phyloP scores from a whole-genome alignment of 2,797 vertebrate species.

The Limosa lapponica region DNA sequence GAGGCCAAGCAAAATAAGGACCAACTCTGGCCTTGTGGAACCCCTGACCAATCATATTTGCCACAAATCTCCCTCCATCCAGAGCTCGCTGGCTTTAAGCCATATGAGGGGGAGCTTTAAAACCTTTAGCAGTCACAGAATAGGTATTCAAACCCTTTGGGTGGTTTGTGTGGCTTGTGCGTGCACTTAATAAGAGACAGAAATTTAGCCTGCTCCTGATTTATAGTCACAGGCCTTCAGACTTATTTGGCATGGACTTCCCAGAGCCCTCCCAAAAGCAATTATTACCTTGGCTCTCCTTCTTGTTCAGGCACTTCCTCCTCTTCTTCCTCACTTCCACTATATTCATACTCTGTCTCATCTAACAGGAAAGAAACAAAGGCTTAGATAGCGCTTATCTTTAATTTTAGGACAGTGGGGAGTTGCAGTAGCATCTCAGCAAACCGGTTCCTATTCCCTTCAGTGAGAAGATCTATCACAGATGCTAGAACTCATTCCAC shows the following conservation, averaged over 20 bases:
- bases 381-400: neutral
- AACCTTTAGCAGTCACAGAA: neutral
- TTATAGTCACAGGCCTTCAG: neutral
- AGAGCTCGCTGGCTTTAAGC: neutral
- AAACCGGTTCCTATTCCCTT: neutral
- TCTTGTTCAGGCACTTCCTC: constrained; percentile 97
- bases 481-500: neutral
- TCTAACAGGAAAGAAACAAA: constrained; percentile 78
- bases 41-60: neutral
- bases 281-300: constrained; percentile 93
- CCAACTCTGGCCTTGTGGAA: neutral
- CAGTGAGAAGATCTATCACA: neutral
- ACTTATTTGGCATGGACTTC: neutral
- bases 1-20: constrained; percentile 39
- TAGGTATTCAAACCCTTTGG: neutral
- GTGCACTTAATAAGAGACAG: neutral
- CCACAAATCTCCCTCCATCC: neutral
- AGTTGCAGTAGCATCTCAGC: neutral
- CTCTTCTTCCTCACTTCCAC: constrained; percentile 98
- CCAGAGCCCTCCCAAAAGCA: neutral
- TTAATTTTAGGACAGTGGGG: neutral
- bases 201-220: neutral
- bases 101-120: neutral
- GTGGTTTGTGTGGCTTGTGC: neutral
- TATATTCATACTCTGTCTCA: constrained; percentile 99